These are phyloP conservation scores for Mesorhabditis belari DNA, from an alignment of 2,888 invertebrate genomes.

Conservation along the genomic window DNA sequence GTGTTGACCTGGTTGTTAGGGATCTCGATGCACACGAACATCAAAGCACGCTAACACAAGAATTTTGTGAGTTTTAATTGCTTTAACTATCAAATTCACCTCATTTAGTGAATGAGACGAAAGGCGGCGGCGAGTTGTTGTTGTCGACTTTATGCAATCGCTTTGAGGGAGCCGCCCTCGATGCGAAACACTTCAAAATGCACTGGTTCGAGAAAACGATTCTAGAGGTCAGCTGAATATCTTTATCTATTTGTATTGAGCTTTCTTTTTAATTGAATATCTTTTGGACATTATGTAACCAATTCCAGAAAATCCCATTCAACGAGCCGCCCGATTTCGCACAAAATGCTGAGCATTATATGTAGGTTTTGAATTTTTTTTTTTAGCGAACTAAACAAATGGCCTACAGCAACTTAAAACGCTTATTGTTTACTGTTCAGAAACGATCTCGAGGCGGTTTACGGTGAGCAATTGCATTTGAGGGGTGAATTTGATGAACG, in stretches of 20 bases:
- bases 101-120: constrained; percentile 9
- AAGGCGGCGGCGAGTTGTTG: constrained; percentile 7
- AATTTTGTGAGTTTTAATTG: neutral
- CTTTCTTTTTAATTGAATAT: too few relatives aligned
- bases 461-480: constrained; percentile 81
- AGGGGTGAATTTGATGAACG: constrained; percentile 93
- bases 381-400: too few relatives aligned
- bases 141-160: constrained; percentile 65
- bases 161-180: constrained; percentile 74
- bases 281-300: neutral
- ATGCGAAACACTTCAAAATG: constrained; percentile 82
- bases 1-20: neutral
- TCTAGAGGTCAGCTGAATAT: neutral
- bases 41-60: neutral
- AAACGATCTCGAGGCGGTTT: constrained; percentile 56
- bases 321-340: neutral
- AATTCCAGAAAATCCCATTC: constrained; percentile 1
- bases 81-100: neutral
- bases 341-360: neutral
- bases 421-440: constrained; percentile 15
- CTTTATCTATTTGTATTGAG: too few relatives aligned
- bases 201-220: constrained; percentile 66
- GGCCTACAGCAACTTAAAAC: neutral
- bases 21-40: neutral
- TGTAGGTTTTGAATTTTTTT: constrained; percentile 5